Conservation (phyloP, 92 coral and sea anemone genomes). For the Heliopora coerulea region DNA sequence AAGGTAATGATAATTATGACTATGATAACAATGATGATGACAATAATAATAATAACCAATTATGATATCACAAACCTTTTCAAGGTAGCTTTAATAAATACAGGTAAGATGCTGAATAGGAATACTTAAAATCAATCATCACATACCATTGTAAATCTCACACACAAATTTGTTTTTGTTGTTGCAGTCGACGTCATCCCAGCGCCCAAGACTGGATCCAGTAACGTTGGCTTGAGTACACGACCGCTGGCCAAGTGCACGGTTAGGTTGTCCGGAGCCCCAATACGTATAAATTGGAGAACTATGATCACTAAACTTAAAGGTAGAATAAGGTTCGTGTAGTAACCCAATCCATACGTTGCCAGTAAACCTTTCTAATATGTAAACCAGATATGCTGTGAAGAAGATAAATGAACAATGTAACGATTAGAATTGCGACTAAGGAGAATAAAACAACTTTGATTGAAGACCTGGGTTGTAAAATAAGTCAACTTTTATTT, state of each 20-base stretch:
- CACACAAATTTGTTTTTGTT: constrained; percentile 67
- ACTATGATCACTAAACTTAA: constrained; percentile 76
- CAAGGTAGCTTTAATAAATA: no score
- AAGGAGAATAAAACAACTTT: no score
- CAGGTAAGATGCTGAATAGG: no score
- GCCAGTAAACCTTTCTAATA: constrained; percentile 60
- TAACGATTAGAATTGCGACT: no score
- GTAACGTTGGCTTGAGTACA: constrained; percentile 72
- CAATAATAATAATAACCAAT: no score
- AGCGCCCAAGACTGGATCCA: constrained; percentile 61
- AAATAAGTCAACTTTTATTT: no score
- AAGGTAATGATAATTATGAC: no score
- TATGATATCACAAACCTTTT: no score
- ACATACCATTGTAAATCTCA: constrained; percentile 73
- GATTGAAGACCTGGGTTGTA: no score
- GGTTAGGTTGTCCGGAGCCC: constrained; percentile 70
- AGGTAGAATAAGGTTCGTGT: constrained; percentile 53
- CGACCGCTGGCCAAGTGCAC: constrained; percentile 41
- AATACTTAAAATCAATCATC: not conserved
- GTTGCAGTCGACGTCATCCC: constrained; percentile 70
- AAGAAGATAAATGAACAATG: not conserved
- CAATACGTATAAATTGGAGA: constrained; percentile 66
- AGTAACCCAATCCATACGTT: constrained; percentile 82
- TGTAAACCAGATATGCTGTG: constrained; percentile 65
- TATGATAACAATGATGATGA: no score